Evolutionary conservation across 2,888 invertebrate genomes (phyloP).

Genomic region (Amiota communis): DNA sequence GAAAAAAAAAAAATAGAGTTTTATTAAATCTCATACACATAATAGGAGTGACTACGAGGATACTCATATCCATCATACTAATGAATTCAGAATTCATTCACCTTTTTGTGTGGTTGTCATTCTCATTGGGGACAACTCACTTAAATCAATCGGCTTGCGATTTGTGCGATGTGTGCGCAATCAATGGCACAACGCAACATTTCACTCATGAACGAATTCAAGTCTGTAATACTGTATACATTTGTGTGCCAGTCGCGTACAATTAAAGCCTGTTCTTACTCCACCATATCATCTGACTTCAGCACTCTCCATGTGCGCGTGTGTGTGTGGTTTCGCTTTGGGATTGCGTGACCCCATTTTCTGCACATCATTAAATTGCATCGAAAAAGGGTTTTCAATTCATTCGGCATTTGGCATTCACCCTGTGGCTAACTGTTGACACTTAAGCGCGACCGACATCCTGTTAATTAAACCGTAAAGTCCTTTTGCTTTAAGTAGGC

Average conservation of each 20-base stretch:
- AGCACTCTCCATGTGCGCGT: too few species aligned
- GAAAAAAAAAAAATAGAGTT: neutral
- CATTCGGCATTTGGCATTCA: too few species aligned
- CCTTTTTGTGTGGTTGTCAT: too few species aligned
- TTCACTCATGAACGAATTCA: slow-evolving; percentile 64
- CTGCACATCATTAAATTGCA: slow-evolving; percentile 33
- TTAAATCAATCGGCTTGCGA: slow-evolving; percentile 62
- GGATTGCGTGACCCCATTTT: slow-evolving; percentile 76
- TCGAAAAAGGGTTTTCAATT: slow-evolving; percentile 60
- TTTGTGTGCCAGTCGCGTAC: slow-evolving; percentile 53
- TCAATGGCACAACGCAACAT: slow-evolving; percentile 64
- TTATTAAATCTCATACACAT: neutral
- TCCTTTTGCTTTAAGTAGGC: too few species aligned
- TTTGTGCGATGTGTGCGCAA: slow-evolving; percentile 63
- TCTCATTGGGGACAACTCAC: slow-evolving; percentile 48
- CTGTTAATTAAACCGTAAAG: slow-evolving; percentile 41
- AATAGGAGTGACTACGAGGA: neutral
- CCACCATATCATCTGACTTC: too few species aligned
- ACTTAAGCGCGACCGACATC: slow-evolving; percentile 50
- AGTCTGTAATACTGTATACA: slow-evolving; percentile 43
- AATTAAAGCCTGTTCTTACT: slow-evolving; percentile 32
- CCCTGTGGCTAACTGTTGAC: slow-evolving; percentile 38
- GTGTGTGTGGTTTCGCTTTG: slow-evolving; percentile 74
- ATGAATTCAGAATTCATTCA: too few species aligned
- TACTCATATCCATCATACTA: too few species aligned